Evolutionary conservation across 2,113 vertebrate genomes (phyloP).

Genomic region (Nycticryphes semicollaris): DNA sequence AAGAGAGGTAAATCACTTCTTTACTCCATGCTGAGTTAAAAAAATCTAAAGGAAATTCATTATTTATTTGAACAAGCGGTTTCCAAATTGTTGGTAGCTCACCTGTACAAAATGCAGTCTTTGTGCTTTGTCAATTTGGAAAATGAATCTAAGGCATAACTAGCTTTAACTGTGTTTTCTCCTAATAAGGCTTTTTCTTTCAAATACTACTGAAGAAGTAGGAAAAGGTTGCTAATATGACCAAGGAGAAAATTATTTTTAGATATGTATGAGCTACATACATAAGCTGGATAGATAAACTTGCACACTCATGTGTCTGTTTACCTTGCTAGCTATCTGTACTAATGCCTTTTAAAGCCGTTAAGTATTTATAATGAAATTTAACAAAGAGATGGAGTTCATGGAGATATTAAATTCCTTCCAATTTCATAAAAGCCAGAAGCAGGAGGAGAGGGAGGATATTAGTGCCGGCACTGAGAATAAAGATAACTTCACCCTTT

Average conservation of each 20-base stretch:
- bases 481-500: not conserved
- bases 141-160: not conserved
- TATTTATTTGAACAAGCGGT: not conserved
- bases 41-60: not conserved
- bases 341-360: not conserved
- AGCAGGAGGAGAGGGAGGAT: not conserved
- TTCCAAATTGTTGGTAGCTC: not conserved
- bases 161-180: not conserved
- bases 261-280: not conserved
- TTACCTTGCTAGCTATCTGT: not conserved
- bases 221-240: not conserved
- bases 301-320: not conserved
- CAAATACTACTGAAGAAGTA: not conserved
- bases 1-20: not conserved
- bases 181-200: not conserved
- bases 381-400: not conserved
- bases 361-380: not conserved
- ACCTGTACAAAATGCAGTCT: not conserved
- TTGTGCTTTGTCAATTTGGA: not conserved
- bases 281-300: not conserved
- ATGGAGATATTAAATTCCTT: not conserved
- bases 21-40: not conserved
- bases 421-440: not conserved
- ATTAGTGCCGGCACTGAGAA: not conserved
- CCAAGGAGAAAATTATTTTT: not conserved